Evolutionary conservation across 2,113 vertebrate genomes (phyloP).

Genomic region (Coptodon rendalli): DNA sequence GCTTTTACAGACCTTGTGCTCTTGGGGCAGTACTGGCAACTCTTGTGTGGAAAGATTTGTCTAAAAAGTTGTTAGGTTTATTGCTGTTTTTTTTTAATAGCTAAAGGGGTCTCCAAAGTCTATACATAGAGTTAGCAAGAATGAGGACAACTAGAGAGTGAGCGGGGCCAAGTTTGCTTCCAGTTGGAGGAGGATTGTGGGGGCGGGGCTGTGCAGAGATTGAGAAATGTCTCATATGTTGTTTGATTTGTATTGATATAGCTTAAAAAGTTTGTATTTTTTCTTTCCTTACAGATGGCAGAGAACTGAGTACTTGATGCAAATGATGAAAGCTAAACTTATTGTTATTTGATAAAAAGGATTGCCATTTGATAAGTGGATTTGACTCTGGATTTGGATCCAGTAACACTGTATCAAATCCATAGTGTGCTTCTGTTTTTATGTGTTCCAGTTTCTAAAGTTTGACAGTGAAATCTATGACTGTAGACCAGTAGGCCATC

Average conservation of each 20-base stretch:
- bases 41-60: not conserved
- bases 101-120: not conserved
- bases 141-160: not conserved
- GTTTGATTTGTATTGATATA: not conserved
- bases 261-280: not conserved
- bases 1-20: not conserved
- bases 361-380: not conserved
- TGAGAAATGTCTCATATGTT: not conserved
- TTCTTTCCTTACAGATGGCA: not conserved
- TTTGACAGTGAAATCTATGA: not conserved
- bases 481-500: conserved; percentile 55
- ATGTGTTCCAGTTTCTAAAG: not conserved
- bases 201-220: not conserved
- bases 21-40: not conserved
- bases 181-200: not conserved
- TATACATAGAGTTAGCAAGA: not conserved
- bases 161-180: not conserved
- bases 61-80: not conserved
- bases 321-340: not conserved
- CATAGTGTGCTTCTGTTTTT: not conserved
- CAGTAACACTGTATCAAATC: not conserved
- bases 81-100: not conserved
- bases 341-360: not conserved
- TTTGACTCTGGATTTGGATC: not conserved
- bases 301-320: not conserved